Evolutionary conservation across 2,797 vertebrate species (phyloP).

Genomic region (Clangula hyemalis): DNA sequence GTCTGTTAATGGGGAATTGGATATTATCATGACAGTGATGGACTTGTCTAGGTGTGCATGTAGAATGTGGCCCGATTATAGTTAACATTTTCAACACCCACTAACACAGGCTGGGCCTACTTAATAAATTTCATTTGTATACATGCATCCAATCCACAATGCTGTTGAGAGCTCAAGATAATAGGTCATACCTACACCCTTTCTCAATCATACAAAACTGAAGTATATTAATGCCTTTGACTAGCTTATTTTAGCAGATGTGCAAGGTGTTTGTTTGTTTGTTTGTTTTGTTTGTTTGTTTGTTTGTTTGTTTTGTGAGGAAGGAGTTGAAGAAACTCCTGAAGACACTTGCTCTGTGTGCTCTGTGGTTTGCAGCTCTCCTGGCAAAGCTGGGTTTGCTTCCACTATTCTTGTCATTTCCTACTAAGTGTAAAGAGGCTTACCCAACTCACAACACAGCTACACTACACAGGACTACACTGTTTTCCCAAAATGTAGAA

Average conservation of each 20-base stretch:
- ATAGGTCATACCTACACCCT: neutral
- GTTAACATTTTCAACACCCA: neutral
- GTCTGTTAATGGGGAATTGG: neutral
- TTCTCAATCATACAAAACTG: neutral
- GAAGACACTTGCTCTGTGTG: too few species aligned
- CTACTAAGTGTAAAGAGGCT: neutral
- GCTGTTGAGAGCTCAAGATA: neutral
- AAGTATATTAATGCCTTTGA: neutral
- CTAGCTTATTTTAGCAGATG: neutral
- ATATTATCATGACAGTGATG: neutral
- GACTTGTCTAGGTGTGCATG: neutral
- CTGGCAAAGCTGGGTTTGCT: neutral
- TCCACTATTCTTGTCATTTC: neutral
- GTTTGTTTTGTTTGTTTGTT: too few species aligned
- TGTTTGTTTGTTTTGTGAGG: too few species aligned
- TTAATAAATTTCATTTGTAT: neutral
- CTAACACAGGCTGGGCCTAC: neutral
- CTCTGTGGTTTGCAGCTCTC: fast-evolving
- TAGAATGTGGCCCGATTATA: fast-evolving
- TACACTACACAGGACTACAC: too few species aligned
- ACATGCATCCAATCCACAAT: neutral
- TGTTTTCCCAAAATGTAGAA: neutral
- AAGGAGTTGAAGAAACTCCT: neutral
- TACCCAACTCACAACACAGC: neutral
- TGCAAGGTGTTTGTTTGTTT: neutral